These are phyloP conservation scores for Apodemia duryi DNA, from an alignment of 2,888 invertebrate species.

Conservation along the genomic window DNA sequence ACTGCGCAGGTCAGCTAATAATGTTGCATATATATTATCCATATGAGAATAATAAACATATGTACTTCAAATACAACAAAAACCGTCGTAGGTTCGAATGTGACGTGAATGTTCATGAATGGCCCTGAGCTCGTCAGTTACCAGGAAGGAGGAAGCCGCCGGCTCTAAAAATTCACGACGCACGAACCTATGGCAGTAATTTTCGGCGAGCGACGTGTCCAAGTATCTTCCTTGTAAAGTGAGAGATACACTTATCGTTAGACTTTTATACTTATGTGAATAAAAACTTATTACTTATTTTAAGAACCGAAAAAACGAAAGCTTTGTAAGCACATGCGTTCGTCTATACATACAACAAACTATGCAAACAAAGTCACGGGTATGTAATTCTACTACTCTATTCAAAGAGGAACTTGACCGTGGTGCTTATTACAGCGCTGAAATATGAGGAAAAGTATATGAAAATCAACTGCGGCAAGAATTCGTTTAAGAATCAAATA, in stretches of 20 bases:
- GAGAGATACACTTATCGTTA: conserved; percentile 38
- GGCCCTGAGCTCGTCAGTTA: conserved; percentile 44
- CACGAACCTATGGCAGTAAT: conserved; percentile 55
- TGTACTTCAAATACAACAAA: neutral
- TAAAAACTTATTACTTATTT: neutral
- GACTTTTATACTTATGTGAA: neutral
- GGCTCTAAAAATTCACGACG: conserved; percentile 65
- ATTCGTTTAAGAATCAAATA: no score
- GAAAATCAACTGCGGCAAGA: no score
- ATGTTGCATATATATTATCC: no score
- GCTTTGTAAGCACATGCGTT: no score
- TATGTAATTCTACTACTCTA: no score
- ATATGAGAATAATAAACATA: neutral
- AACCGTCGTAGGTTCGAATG: conserved; percentile 10
- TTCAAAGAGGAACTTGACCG: no score
- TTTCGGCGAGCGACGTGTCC: conserved; percentile 65
- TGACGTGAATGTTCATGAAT: conserved; percentile 26
- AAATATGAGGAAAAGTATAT: no score
- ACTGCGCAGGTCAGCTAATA: no score
- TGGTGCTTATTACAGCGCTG: no score
- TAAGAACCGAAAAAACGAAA: no score
- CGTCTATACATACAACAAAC: no score
- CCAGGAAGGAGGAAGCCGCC: conserved; percentile 64
- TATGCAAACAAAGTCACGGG: no score
- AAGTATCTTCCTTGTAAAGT: conserved; percentile 59